phyloP scores from a whole-genome alignment of 2,113 vertebrate genomes.

The Ameiurus melas region DNA sequence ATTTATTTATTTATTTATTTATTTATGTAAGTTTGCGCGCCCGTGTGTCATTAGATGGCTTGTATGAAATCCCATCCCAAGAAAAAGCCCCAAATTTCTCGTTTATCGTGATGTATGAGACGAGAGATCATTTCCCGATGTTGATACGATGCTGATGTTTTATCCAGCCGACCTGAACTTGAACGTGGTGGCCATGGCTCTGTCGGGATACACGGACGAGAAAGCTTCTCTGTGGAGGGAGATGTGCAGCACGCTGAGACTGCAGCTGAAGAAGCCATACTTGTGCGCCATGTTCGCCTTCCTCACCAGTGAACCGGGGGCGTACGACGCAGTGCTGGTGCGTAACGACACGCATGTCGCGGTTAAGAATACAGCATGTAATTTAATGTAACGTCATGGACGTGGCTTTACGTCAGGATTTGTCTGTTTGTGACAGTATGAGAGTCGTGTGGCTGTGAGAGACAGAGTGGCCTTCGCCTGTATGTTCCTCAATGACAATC shows the following conservation, averaged over 20 bases:
- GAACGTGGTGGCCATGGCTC: slow-evolving; percentile 98
- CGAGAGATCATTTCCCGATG: no score
- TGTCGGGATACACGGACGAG: slow-evolving; percentile 96
- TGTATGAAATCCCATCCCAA: neutral
- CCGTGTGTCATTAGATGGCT: neutral
- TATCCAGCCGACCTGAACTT: slow-evolving; percentile 90
- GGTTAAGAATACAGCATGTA: neutral
- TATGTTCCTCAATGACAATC: slow-evolving; percentile 91
- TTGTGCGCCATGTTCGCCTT: slow-evolving; percentile 98
- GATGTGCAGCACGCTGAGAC: slow-evolving; percentile 93
- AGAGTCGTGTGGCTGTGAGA: slow-evolving; percentile 89
- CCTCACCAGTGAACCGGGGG: slow-evolving; percentile 92
- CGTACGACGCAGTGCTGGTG: slow-evolving; percentile 94
- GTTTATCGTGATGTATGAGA: no score
- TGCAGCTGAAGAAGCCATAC: slow-evolving; percentile 93
- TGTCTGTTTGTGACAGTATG: slow-evolving; percentile 75
- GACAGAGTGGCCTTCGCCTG: slow-evolving; percentile 97
- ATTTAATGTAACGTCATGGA: neutral
- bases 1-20: no score
- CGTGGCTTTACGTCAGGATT: neutral
- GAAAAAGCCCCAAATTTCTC: neutral
- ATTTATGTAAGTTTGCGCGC: neutral
- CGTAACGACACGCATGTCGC: slow-evolving; percentile 48
- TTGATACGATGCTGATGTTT: neutral
- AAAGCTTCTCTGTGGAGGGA: slow-evolving; percentile 97